Percentiles rank a stretch among this genome's conserved stretches.
phyloP scores from a whole-genome alignment of 2,888 invertebrate genomes.

The Polydesmus complanatus region DNA sequence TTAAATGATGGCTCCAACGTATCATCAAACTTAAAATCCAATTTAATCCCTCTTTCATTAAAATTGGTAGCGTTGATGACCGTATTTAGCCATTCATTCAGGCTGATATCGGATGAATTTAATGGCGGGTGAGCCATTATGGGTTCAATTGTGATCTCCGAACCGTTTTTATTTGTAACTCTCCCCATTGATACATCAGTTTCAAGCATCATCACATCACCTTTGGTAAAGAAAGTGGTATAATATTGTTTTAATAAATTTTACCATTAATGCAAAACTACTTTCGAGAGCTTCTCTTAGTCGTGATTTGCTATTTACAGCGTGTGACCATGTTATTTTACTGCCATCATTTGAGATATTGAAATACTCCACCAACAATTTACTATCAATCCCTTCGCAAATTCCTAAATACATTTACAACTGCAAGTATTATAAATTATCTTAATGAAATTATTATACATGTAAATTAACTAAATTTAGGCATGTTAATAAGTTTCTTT shows the following conservation, averaged over 20 bases:
- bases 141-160: constrained; percentile 34
- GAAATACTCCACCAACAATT: no score
- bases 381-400: no score
- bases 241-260: background rate
- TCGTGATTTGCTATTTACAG: constrained; percentile 54
- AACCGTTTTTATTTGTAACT: constrained; percentile 31
- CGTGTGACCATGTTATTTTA: constrained; percentile 68
- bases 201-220: constrained; percentile 62
- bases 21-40: constrained; percentile 72
- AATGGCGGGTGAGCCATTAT: constrained; percentile 79
- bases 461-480: no score
- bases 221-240: constrained; percentile 31
- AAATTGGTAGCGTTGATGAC: constrained; percentile 34
- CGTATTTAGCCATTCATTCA: constrained; percentile 52
- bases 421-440: no score
- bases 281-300: constrained; percentile 45
- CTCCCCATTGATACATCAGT: constrained; percentile 63
- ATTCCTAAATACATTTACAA: no score
- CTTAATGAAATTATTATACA: no score
- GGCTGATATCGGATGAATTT: constrained; percentile 54
- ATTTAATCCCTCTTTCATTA: constrained; percentile 60
- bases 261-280: constrained; percentile 21
- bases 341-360: constrained; percentile 44
- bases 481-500: no score
- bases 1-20: constrained; percentile 41